These are phyloP conservation scores for Chionomys nivalis DNA, from an alignment of 2,113 vertebrate genomes.

Conservation along the genomic window DNA sequence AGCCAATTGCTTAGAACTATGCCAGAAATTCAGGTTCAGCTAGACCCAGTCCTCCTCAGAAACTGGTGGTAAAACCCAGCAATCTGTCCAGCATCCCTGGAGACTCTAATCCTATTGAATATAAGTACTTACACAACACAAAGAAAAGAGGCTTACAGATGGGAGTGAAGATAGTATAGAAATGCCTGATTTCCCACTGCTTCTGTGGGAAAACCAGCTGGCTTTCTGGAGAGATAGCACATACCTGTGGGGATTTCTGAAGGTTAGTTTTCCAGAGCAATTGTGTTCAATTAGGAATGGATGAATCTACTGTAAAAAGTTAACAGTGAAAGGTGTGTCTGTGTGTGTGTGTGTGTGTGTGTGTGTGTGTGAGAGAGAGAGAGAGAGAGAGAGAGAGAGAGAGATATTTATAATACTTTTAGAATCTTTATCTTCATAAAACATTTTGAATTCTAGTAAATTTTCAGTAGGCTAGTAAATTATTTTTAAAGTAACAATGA, in stretches of 20 bases:
- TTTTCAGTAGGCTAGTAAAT: conserved; percentile 28
- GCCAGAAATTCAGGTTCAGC: background rate
- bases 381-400: background rate
- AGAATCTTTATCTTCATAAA: conserved; percentile 54
- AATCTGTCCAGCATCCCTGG: background rate
- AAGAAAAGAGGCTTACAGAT: background rate
- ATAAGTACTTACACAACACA: background rate
- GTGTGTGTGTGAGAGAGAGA: background rate
- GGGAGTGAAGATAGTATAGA: background rate
- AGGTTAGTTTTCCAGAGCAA: background rate
- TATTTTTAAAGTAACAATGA: conserved; percentile 27
- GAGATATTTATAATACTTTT: conserved; percentile 47
- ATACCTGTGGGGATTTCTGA: conserved; percentile 7
- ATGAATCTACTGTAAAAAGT: conserved; percentile 11
- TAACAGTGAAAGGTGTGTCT: background rate
- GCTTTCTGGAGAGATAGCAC: background rate
- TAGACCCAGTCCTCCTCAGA: background rate
- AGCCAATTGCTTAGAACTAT: background rate
- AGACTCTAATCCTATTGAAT: background rate
- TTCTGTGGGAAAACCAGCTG: conserved; percentile 19
- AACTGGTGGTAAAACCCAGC: background rate
- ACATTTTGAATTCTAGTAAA: conserved; percentile 28
- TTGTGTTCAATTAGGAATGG: conserved; percentile 13
- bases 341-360: background rate
- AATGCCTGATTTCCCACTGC: background rate